Percentiles rank a stretch among this genome's conserved stretches.
Conservation (phyloP, 2,888 invertebrate genomes). For the Onthophagus sagittarius region DNA sequence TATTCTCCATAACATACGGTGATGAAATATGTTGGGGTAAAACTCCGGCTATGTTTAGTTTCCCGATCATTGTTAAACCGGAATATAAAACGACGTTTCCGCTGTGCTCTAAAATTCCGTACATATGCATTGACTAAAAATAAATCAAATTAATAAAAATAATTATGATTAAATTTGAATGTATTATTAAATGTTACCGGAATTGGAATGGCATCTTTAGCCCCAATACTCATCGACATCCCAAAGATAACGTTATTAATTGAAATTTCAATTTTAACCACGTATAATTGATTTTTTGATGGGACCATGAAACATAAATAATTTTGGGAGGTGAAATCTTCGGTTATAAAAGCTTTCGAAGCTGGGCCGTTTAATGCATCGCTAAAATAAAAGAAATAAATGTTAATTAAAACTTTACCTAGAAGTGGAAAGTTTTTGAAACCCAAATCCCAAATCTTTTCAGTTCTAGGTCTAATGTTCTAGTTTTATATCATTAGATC, state of each 20-base stretch:
- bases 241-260: slow-evolving; percentile 73
- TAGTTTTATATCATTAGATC: no score
- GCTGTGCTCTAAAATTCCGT: slow-evolving; percentile 75
- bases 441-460: no score
- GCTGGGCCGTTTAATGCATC: slow-evolving; percentile 55
- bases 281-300: slow-evolving; percentile 61
- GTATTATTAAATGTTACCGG: slow-evolving; percentile 50
- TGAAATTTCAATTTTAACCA: slow-evolving; percentile 64
- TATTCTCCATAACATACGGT: slow-evolving; percentile 48
- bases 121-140: slow-evolving; percentile 69
- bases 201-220: slow-evolving; percentile 79
- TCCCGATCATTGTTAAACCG: slow-evolving; percentile 75
- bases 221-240: slow-evolving; percentile 65
- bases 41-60: slow-evolving; percentile 75
- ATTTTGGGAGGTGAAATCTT: slow-evolving; percentile 81
- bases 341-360: slow-evolving; percentile 74
- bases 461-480: no score
- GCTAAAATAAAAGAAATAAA: no score
- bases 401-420: no score
- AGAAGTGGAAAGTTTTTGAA: no score
- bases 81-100: slow-evolving; percentile 81
- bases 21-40: slow-evolving; percentile 55
- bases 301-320: slow-evolving; percentile 76
- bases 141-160: slow-evolving; percentile 26
- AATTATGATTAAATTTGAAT: slow-evolving; percentile 17